phyloP scores from a whole-genome alignment of 2,113 vertebrate genomes.

The Ceyx cyanopectus region DNA sequence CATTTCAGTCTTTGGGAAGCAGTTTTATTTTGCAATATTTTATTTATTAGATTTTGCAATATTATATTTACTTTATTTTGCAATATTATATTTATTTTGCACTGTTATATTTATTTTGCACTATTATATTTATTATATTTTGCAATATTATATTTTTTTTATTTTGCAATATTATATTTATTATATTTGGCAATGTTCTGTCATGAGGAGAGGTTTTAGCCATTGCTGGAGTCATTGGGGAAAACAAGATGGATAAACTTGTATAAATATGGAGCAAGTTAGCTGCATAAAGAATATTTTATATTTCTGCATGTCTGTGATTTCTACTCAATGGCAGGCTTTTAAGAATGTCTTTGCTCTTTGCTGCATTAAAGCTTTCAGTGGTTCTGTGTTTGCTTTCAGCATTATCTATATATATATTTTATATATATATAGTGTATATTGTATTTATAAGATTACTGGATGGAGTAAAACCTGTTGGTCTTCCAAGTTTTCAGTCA shows the following conservation, averaged over 20 bases:
- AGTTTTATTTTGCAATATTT: not conserved
- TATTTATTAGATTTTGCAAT: too few species aligned
- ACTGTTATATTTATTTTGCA: too few species aligned
- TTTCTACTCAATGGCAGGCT: not conserved
- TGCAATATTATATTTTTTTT: too few species aligned
- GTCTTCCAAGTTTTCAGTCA: not conserved
- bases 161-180: too few species aligned
- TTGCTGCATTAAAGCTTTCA: not conserved
- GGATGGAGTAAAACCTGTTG: not conserved
- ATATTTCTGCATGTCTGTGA: not conserved
- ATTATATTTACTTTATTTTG: too few species aligned
- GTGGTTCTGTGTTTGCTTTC: not conserved
- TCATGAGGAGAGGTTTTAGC: not conserved
- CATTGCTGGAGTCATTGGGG: not conserved
- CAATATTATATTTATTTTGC: too few species aligned
- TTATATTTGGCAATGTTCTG: not conserved
- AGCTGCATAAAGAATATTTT: rapidly evolving
- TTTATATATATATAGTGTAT: too few species aligned
- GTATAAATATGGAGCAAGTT: not conserved
- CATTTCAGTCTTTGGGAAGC: not conserved
- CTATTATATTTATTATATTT: too few species aligned
- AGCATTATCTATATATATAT: not conserved
- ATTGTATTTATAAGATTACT: not conserved
- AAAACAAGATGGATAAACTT: not conserved
- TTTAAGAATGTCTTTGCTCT: not conserved